Base-by-base conservation (phyloP, 2,888 invertebrate genomes). In the Himalopsyche japonica region DNA sequence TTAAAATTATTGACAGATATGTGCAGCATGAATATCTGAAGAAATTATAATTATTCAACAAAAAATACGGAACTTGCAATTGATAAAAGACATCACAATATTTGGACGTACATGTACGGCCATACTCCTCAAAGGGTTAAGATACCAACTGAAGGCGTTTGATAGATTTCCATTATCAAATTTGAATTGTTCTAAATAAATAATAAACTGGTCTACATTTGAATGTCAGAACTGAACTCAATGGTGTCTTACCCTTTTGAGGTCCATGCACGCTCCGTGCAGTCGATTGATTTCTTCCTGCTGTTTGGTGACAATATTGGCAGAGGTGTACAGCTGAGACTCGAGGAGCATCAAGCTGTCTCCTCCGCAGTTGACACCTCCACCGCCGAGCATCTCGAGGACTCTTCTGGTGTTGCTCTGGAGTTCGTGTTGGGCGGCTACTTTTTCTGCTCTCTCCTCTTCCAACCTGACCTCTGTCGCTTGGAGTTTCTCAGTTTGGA, bases 281-380 rank as follows among this genome's bases (percentile, higher is more conserved):
- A 97, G 89, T 87, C 95, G 93, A 32, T 95, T 94, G 80, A 97
- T 95, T 91, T 97, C 96, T 47, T 94, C 92, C 88, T 96, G 96
- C 86, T 97, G 96, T 88, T 94, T 93, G 80, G 95, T 93, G 3
- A 97, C 94, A 84, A 96, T 93, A 89, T 95, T 94, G 30, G 95
- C 94, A 3, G 96, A 95, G 80, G 96, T 93, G 87, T 95, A 94
- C 86, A 96, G 93, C 88, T 96, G 95, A 18, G 94, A 94, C 88
- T 97, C 97, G 82, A 97, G 89, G 86, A 96, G 95, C 30, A 95
- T 92, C 81, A 97, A 92, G 88, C 96, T 96, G 82, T 96, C 96
- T 79, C 93, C 93, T 3, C 94, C 93, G 85, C 94, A 94, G 84
- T 93, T 92, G 57, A 92, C 93, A 1, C 91, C 90, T 48, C 83